Conservation (phyloP, 2,888 invertebrate genomes). For the Ectropis crepuscularia region DNA sequence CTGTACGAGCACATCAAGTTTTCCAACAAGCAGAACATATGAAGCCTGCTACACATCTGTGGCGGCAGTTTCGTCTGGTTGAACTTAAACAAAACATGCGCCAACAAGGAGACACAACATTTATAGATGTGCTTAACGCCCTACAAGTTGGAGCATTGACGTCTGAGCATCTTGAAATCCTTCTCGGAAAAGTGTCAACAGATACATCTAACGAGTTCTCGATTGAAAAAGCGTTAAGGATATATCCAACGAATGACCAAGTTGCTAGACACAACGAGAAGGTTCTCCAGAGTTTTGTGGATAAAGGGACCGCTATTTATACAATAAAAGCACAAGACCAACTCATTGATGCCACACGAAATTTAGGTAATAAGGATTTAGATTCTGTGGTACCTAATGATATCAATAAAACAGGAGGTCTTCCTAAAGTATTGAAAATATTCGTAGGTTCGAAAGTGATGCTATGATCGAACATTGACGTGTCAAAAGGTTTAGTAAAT, state of each 20-base stretch:
- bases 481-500: background rate
- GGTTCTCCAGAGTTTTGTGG: background rate
- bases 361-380: no score
- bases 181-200: background rate
- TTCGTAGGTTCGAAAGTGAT: background rate
- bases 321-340: slow-evolving; percentile 1
- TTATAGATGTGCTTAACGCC: background rate
- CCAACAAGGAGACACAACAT: background rate
- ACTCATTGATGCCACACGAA: background rate
- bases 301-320: background rate
- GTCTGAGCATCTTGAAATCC: background rate
- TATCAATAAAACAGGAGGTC: slow-evolving; percentile 4
- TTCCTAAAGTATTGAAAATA: background rate
- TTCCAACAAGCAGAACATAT: background rate
- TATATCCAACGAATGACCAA: slow-evolving; percentile 1
- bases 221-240: background rate
- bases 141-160: background rate
- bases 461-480: slow-evolving; percentile 1
- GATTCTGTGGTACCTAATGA: background rate
- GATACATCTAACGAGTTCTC: background rate
- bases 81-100: slow-evolving; percentile 4
- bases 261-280: background rate
- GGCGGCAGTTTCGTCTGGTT: background rate
- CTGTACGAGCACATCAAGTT: background rate
- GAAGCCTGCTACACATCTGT: background rate